Evolutionary conservation across 2,888 invertebrate genomes (phyloP).

Genomic region (Ennomos erosarius): DNA sequence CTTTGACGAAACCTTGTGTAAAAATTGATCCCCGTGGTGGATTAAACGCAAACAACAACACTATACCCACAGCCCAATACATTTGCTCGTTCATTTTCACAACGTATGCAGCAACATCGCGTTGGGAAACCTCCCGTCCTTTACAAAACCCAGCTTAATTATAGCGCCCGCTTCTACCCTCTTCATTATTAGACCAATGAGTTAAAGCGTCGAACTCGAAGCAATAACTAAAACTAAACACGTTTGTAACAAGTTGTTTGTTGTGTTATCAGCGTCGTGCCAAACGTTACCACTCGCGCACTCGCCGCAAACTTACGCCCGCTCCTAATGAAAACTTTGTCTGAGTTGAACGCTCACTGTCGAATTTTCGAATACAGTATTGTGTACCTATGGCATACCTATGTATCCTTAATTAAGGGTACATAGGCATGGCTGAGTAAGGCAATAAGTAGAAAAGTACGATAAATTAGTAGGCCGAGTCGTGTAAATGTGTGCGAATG

Average conservation of each 20-base stretch:
- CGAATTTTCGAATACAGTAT: conserved; percentile 58
- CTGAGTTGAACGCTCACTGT: conserved; percentile 62
- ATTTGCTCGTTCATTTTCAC: conserved; percentile 19
- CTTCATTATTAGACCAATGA: conserved; percentile 82
- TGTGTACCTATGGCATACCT: conserved; percentile 19
- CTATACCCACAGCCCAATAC: conserved; percentile 11
- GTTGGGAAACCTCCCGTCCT: conserved; percentile 38
- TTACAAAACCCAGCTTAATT: conserved; percentile 70
- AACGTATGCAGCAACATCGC: conserved; percentile 18
- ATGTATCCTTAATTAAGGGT: conserved; percentile 31
- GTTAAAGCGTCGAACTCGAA: conserved; percentile 80
- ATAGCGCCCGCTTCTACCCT: conserved; percentile 65
- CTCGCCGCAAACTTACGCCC: conserved; percentile 77
- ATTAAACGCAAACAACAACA: conserved; percentile 47
- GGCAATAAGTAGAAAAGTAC: conserved; percentile 52
- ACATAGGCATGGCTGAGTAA: conserved; percentile 26
- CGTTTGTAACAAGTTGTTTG: conserved; percentile 85
- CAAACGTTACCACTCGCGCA: conserved; percentile 78
- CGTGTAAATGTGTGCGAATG: conserved; percentile 64
- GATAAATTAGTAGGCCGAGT: conserved; percentile 56
- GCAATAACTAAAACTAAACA: conserved; percentile 85
- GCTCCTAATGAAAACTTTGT: conserved; percentile 80
- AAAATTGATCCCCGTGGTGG: conserved; percentile 50
- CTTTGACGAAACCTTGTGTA: conserved; percentile 68
- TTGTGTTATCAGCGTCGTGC: conserved; percentile 82